phyloP scores from a whole-genome alignment of 2,113 vertebrate genomes.

The Harpagus bidentatus region DNA sequence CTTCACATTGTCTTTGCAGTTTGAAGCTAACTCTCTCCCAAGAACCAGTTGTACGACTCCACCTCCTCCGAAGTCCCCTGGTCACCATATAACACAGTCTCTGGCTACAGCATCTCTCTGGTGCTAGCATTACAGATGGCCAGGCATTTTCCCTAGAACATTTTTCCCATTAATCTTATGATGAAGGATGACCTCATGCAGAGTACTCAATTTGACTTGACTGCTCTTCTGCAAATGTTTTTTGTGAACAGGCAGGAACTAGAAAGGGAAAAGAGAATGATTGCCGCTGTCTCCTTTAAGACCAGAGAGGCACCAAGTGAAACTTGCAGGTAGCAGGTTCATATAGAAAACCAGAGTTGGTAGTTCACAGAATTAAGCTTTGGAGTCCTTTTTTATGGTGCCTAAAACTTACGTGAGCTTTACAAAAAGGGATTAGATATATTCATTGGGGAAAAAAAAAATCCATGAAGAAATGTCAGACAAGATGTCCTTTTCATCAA shows the following conservation, averaged over 20 bases:
- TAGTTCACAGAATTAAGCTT: not conserved
- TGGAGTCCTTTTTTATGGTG: not conserved
- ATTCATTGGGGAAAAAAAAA: not conserved
- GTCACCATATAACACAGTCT: not conserved
- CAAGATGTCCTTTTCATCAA: not conserved
- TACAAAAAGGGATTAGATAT: not conserved
- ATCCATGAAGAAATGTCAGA: not conserved
- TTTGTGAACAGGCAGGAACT: not conserved
- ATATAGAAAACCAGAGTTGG: not conserved
- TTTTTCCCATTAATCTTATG: constrained; percentile 21
- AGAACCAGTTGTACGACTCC: not conserved
- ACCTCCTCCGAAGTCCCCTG: not conserved
- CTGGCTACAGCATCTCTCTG: constrained; percentile 5
- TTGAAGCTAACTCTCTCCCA: not conserved
- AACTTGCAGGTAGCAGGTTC: not conserved
- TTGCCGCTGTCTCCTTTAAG: not conserved
- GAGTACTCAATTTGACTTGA: constrained; percentile 26
- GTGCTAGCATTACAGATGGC: not conserved
- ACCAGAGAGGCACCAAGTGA: not conserved
- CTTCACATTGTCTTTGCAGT: not conserved
- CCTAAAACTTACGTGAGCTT: not conserved
- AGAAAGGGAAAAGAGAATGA: not conserved
- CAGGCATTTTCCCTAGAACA: constrained; percentile 42
- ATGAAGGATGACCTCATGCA: constrained; percentile 30
- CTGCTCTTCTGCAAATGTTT: constrained; percentile 1